Conservation (phyloP, 2,113 vertebrate genomes). For the Platanista minor region DNA sequence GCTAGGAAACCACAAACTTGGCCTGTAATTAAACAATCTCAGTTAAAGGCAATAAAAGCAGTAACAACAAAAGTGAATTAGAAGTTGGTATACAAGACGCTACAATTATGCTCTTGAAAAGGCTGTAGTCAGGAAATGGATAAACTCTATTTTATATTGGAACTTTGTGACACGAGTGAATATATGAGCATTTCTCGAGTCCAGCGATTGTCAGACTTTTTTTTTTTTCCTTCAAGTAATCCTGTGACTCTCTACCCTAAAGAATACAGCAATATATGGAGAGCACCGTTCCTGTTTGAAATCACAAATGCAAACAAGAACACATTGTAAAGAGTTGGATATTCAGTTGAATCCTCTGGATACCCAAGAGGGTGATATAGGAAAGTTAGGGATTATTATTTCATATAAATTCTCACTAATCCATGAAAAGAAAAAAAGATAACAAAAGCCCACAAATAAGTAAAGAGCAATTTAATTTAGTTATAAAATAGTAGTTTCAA, state of each 20-base stretch:
- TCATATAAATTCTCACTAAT: neutral
- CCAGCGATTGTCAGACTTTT: neutral
- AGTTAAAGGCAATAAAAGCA: conserved; percentile 23
- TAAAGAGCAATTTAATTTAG: neutral
- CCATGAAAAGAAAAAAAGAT: neutral
- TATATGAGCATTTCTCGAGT: neutral
- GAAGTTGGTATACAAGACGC: conserved; percentile 25
- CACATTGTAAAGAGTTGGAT: neutral
- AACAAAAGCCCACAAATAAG: neutral
- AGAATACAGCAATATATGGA: neutral
- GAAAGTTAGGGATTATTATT: neutral
- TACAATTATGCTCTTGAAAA: conserved; percentile 32
- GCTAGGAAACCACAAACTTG: conserved; percentile 24
- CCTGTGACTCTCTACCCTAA: neutral
- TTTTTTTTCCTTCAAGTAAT: neutral
- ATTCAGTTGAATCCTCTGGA: neutral
- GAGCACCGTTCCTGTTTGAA: neutral
- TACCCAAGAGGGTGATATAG: neutral
- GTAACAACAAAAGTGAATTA: conserved; percentile 28
- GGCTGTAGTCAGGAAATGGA: neutral
- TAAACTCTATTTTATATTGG: neutral
- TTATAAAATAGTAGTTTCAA: conserved; percentile 8
- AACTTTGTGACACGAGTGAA: neutral
- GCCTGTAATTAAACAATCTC: conserved; percentile 55
- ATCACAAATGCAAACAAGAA: neutral